A percentile compares a stretch with the other conserved stretches of the same genome.
These are phyloP conservation scores for Chloromyia formosa DNA, from an alignment of 2,888 invertebrate species.

Conservation along the genomic window DNA sequence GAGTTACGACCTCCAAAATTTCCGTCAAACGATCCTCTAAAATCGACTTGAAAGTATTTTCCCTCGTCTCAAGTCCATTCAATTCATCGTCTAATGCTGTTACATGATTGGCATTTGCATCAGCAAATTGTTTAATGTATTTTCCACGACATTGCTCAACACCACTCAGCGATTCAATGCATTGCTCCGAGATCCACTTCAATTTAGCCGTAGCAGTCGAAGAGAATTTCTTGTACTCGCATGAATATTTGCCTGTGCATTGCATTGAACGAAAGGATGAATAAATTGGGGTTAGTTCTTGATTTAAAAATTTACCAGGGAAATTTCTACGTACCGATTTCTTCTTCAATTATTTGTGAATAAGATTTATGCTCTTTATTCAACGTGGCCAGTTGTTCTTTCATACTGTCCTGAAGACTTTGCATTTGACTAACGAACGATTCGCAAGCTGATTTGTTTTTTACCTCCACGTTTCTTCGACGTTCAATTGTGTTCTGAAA, in stretches of 20 bases:
- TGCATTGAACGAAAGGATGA: neutral
- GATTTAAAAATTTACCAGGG: too few species aligned
- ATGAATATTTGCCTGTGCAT: slow-evolving; percentile 8
- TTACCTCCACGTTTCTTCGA: slow-evolving; percentile 59
- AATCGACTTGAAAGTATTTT: slow-evolving; percentile 9
- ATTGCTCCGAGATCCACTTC: slow-evolving; percentile 13
- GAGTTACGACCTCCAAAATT: slow-evolving; percentile 9
- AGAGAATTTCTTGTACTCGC: slow-evolving; percentile 54
- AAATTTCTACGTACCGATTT: slow-evolving; percentile 52
- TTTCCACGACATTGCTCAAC: slow-evolving; percentile 8
- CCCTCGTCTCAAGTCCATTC: slow-evolving; percentile 10
- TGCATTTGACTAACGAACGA: slow-evolving; percentile 59
- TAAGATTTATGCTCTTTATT: slow-evolving; percentile 56
- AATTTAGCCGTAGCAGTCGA: slow-evolving; percentile 55
- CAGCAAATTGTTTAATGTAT: neutral
- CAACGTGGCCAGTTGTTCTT: slow-evolving; percentile 55
- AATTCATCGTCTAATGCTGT: neutral
- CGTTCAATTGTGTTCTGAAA: slow-evolving; percentile 59
- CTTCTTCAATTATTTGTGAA: slow-evolving; percentile 55
- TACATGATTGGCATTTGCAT: neutral
- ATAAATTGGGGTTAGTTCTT: neutral
- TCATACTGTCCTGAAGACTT: slow-evolving; percentile 57
- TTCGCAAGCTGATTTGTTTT: slow-evolving; percentile 59
- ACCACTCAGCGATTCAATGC: slow-evolving; percentile 9
- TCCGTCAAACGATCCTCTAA: slow-evolving; percentile 19